Conservation (phyloP, 2,113 vertebrate genomes). For the Balaeniceps rex region DNA sequence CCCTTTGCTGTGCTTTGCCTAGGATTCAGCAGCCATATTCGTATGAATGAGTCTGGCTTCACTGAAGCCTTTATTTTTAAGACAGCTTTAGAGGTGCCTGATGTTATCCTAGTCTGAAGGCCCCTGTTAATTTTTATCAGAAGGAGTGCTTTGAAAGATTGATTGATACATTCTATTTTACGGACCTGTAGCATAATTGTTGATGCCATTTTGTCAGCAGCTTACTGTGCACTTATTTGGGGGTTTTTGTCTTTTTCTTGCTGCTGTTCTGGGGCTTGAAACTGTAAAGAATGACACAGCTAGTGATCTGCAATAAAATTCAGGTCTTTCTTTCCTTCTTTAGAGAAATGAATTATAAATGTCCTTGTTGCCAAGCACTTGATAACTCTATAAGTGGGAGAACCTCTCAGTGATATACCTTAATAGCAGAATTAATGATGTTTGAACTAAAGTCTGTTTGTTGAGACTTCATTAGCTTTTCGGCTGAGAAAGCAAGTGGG, state of each 20-base stretch:
- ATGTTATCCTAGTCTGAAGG: neutral
- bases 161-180: neutral
- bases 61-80: neutral
- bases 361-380: constrained; percentile 56
- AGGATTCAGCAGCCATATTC: neutral
- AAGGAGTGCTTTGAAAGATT: neutral
- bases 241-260: neutral
- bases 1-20: neutral
- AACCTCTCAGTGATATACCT: constrained; percentile 45
- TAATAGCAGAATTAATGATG: constrained; percentile 62
- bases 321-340: constrained; percentile 36
- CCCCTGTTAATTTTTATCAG: neutral
- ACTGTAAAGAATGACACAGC: neutral
- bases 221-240: neutral
- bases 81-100: neutral
- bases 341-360: constrained; percentile 50
- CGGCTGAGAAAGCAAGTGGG: neutral
- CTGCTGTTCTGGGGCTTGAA: neutral
- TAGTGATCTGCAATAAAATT: constrained; percentile 37
- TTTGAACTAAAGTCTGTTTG: constrained; percentile 62
- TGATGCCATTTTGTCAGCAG: neutral
- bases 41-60: neutral
- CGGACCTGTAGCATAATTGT: neutral
- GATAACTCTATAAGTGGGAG: constrained; percentile 39
- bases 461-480: constrained; percentile 57